A percentile compares a stretch with the other conserved stretches of the same genome.
phyloP scores from a whole-genome alignment of 2,113 vertebrate genomes.

The Lutjanus erythropterus region DNA sequence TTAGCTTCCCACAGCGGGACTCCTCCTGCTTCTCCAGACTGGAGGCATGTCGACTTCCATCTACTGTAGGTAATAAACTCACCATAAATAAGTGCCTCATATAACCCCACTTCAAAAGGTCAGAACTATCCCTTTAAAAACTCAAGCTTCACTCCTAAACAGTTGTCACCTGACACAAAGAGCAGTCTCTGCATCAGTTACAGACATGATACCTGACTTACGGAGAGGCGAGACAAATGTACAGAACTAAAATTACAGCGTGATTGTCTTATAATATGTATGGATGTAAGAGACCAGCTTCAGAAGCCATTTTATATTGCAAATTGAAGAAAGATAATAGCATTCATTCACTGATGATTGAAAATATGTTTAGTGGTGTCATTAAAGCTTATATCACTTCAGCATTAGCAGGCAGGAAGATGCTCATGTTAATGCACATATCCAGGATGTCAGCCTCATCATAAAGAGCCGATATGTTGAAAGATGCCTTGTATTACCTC shows the following conservation, averaged over 20 bases:
- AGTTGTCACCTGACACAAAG: background rate
- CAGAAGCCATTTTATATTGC: slow-evolving; percentile 6
- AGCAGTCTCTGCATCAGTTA: background rate
- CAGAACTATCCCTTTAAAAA: too few species aligned
- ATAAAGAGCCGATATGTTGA: slow-evolving; percentile 30
- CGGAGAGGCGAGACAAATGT: background rate
- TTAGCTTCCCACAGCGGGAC: too few species aligned
- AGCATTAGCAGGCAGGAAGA: slow-evolving; percentile 55
- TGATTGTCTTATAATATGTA: background rate
- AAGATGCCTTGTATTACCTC: slow-evolving; percentile 39
- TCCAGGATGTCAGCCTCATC: slow-evolving; percentile 54
- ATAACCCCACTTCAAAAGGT: too few species aligned
- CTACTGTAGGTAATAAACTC: too few species aligned
- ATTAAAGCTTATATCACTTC: slow-evolving; percentile 15
- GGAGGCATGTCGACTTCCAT: too few species aligned
- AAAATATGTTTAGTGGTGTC: slow-evolving; percentile 28
- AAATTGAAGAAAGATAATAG: slow-evolving; percentile 45
- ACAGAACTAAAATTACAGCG: background rate
- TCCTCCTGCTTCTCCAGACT: too few species aligned
- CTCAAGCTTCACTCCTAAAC: background rate
- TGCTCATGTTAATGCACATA: slow-evolving; percentile 52
- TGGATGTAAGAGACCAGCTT: background rate
- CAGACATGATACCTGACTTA: background rate
- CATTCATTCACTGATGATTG: slow-evolving; percentile 39
- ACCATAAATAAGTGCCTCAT: too few species aligned